Evolutionary conservation across 2,113 vertebrate genomes (phyloP), one percentile per base, ranked within the genome.

Genomic region (Nothobranchius kuhntae): DNA sequence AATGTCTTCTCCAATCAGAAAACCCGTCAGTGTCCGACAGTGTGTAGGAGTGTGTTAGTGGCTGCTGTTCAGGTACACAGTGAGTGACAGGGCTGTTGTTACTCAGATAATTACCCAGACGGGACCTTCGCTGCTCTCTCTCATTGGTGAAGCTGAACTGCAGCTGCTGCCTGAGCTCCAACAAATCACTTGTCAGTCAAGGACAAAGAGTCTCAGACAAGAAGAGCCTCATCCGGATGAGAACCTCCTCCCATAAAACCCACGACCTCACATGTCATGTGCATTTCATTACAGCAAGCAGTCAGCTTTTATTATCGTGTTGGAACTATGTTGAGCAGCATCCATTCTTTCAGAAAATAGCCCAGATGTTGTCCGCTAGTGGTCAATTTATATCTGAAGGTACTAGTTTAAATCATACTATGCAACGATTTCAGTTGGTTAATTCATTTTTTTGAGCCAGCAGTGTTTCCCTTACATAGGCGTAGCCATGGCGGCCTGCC

Each of bases 71-170:
- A 68, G 64, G 50, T 48, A 44, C 2, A 4, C 40, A 7, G 56
- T 35, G 64, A 68, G 42, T 21, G 9, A 46, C 61, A 7, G 42
- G 35, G 6, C 48, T 61, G 56, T 36, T 56, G 48, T 45, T 60
- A 55, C 45, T 50, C 13, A 14, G 54, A 66, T 81, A 69, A 75
- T 69, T 63, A 82, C n/a, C 51, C 55, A 63, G 71, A 53, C 30
- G 7, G 50, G 57, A 74, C 59, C 63, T 73, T 62, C 45, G 0
- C 36, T 1, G 35, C 55, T 74, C 46, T 59, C 53, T 21, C 71
- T 54, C 13, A 24, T 38, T 51, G 53, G 42, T 35, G 8, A 36
- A 53, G 57, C 13, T 36, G 13, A 6, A 13, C 66, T 30, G 70
- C 83, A 74, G 80, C 83, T 65, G 71, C 40, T 15, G 67, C 44